Conservation (phyloP, 1,140 invertebrate genomes). For the Musca domestica region DNA sequence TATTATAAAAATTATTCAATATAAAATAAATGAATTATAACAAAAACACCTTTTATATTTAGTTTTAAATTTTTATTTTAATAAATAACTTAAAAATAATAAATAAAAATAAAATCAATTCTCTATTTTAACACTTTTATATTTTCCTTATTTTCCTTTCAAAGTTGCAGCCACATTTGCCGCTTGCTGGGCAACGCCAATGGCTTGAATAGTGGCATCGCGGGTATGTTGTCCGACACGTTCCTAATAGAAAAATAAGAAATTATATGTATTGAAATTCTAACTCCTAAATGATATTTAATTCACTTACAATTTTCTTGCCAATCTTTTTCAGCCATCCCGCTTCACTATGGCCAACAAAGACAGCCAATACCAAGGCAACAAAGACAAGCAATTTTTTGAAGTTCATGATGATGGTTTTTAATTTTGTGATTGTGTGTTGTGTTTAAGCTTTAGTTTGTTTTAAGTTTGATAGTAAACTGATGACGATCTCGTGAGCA, state of each 20-base stretch:
- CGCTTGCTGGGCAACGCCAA: slow-evolving; percentile 41
- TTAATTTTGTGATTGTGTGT: background rate
- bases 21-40: too few species aligned
- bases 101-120: too few species aligned
- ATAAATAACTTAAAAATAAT: too few species aligned
- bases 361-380: slow-evolving; percentile 41
- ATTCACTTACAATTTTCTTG: slow-evolving; percentile 43
- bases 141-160: too few species aligned
- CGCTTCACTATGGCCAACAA: slow-evolving; percentile 39
- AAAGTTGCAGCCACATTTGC: slow-evolving; percentile 41
- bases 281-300: background rate
- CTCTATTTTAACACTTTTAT: too few species aligned
- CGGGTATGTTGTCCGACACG: slow-evolving; percentile 44
- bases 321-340: slow-evolving; percentile 44
- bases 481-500: background rate
- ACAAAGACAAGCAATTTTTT: slow-evolving; percentile 42
- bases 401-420: slow-evolving; percentile 40
- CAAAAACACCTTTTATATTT: too few species aligned
- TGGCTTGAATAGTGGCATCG: slow-evolving; percentile 42
- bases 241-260: slow-evolving; percentile 36
- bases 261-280: background rate
- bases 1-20: too few species aligned
- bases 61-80: too few species aligned
- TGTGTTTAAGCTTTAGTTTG: background rate
- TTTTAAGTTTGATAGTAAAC: background rate